These are phyloP conservation scores for Seriola quinqueradiata DNA, from an alignment of 2,113 vertebrate species.

Conservation along the genomic window DNA sequence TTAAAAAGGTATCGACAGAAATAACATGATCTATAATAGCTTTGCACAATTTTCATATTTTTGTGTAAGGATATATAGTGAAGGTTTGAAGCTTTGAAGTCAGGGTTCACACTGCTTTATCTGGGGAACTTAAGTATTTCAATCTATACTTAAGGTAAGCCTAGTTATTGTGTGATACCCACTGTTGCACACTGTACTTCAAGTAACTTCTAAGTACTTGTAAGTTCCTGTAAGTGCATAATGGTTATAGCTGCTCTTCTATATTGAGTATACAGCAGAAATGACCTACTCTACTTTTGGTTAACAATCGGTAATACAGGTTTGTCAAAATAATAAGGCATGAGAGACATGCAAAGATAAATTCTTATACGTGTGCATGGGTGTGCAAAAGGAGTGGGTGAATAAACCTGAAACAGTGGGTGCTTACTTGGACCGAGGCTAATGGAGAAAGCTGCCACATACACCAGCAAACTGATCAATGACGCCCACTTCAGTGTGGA, in stretches of 20 bases:
- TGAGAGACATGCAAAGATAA: not conserved
- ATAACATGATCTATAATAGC: not conserved
- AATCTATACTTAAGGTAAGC: not conserved
- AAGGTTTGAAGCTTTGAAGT: not conserved
- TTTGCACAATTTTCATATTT: not conserved
- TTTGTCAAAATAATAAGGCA: not conserved
- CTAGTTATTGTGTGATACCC: slow-evolving; percentile 18
- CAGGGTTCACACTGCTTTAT: slow-evolving; percentile 3
- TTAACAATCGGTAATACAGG: not conserved
- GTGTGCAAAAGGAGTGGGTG: not conserved
- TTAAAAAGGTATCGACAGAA: not conserved
- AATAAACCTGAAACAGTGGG: not conserved
- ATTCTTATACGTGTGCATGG: not conserved
- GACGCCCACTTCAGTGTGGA: slow-evolving; percentile 92
- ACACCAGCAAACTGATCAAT: slow-evolving; percentile 91
- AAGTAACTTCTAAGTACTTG: not conserved
- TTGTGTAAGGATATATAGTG: not conserved
- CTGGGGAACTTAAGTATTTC: not conserved
- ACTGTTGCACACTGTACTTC: not conserved
- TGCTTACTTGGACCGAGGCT: slow-evolving; percentile 97
- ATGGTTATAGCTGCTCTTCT: no score
- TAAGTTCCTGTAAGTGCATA: no score
- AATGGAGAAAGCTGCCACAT: slow-evolving; percentile 94
- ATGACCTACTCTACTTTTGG: not conserved
- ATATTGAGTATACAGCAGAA: no score